A percentile compares a stretch with the other conserved stretches of the same genome.
Conservation (phyloP, 2,797 vertebrate species). For the Mormyrops attenuatus region DNA sequence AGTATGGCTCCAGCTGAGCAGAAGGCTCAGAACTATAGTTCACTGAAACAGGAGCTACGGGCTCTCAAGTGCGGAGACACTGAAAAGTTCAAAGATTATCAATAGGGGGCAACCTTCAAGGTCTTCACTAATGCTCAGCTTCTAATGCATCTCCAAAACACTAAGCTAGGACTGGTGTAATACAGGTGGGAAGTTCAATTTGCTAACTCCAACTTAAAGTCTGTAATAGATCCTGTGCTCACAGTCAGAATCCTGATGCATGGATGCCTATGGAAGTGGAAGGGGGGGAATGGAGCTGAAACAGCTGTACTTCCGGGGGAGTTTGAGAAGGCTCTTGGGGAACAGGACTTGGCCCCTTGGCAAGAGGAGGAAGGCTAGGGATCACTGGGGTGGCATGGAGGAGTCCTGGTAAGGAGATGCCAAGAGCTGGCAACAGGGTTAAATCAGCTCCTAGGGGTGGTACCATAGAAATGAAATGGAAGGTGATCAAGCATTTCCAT, state of each 20-base stretch:
- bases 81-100: neutral
- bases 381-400: neutral
- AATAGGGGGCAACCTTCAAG: neutral
- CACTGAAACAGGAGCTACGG: neutral
- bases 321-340: neutral
- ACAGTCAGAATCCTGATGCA: neutral
- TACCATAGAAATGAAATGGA: neutral
- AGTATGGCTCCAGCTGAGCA: neutral
- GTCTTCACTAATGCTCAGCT: neutral
- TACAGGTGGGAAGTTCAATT: neutral
- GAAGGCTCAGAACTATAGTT: neutral
- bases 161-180: neutral
- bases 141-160: neutral
- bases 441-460: neutral
- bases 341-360: neutral
- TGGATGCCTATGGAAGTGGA: neutral
- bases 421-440: neutral
- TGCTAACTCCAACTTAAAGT: neutral
- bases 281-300: neutral
- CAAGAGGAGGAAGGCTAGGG: neutral
- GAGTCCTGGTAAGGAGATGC: neutral
- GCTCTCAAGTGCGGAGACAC: neutral
- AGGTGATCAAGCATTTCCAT: neutral
- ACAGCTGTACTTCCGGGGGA: neutral
- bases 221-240: neutral